Percentiles rank a stretch among this genome's conserved stretches.
Evolutionary conservation across 2,797 vertebrate species (phyloP).

Genomic region (Myoxocephalus aenaeus): DNA sequence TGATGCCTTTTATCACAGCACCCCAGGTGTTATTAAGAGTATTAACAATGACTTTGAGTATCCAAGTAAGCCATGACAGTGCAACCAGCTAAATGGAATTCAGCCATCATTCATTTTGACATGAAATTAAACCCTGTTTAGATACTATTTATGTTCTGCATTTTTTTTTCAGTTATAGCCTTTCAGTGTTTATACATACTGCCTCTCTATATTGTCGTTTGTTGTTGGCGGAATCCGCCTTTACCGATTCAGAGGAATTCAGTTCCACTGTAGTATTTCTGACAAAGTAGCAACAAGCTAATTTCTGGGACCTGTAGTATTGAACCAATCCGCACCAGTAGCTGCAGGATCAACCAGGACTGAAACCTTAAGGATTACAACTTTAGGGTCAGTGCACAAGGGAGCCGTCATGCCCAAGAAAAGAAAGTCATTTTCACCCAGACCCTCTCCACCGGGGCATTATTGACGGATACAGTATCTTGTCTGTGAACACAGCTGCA

Average conservation of each 20-base stretch:
- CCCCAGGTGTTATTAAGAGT: not conserved
- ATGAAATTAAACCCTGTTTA: not conserved
- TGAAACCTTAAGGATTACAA: not conserved
- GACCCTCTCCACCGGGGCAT: not conserved
- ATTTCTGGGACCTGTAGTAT: not conserved
- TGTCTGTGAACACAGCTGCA: constrained; percentile 29
- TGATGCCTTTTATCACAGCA: not conserved
- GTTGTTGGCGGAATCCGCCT: not conserved
- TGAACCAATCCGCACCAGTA: not conserved
- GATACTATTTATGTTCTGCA: not conserved
- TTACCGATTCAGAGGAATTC: not conserved
- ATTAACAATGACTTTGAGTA: not conserved
- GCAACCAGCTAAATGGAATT: not conserved
- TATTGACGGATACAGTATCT: not conserved
- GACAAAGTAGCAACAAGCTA: not conserved
- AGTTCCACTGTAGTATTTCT: not conserved
- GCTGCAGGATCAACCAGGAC: not conserved
- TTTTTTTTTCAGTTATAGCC: not conserved
- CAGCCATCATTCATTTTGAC: not conserved
- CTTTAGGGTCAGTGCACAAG: not conserved
- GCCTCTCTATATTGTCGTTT: not conserved
- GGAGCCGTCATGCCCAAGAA: not conserved
- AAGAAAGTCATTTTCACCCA: not conserved
- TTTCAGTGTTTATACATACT: not conserved
- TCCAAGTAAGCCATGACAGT: not conserved